Evolutionary conservation across 2,888 invertebrate species (phyloP), one percentile per base, ranked within the genome.

Genomic region (Diploptera punctata): DNA sequence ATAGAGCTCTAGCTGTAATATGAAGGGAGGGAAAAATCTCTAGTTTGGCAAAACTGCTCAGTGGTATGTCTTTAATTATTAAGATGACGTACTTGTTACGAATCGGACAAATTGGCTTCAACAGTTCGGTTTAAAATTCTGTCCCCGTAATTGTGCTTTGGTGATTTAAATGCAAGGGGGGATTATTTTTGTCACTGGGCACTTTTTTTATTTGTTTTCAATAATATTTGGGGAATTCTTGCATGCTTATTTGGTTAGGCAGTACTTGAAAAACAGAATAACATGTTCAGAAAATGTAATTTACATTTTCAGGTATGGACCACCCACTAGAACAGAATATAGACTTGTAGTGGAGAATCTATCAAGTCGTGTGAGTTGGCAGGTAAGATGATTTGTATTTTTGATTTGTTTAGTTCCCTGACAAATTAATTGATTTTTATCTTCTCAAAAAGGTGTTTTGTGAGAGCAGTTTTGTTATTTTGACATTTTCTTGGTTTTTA

Each of bases 291-390:
- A 24, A 44, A 44, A 21, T 0, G 29, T n/a, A n/a, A n/a, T 7
- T 49, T 65, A 44, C 29, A 7, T 29, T 9, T 62, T 84, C 85
- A 97, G 97, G 86, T 99, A 98, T 84, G 98, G 98, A 77, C 98
- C 98, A 79, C 99, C 99, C 70, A 95, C 96, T 78, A 91, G 99
- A 80, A 99, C 99, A 79, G 98, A 99, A 86, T 95, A 98, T 84
- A 92, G 98, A 78, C 89, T 99, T 77, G 92, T 97, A 83, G 97
- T 99, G 79, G 98, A 99, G 86, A 99, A 99, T 86, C 88, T 99
- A 77, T 98, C 98, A 77, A 98, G 97, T 82, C 92, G 98, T 80
- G 97, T 98, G 81, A 98, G 98, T 87, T 99, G 99, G 99, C 99
- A 99, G 97, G 75, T 75, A 70, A 70, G 69, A 52, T 4, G n/a